phyloP scores from a whole-genome alignment of 2,888 invertebrate genomes.

The Hypomecis punctinalis region DNA sequence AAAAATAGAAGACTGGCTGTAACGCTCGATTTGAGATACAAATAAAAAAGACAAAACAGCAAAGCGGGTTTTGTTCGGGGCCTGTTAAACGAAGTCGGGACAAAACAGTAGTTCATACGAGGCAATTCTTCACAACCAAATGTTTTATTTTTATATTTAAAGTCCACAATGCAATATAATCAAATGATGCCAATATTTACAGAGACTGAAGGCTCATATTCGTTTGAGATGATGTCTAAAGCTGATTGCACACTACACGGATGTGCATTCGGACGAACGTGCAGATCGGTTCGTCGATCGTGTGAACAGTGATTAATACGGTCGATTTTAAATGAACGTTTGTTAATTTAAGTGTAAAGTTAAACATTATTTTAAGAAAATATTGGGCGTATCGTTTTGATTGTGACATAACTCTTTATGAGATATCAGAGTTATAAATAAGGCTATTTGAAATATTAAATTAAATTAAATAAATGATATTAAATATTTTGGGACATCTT shows the following conservation, averaged over 20 bases:
- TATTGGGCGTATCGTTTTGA: too few species aligned
- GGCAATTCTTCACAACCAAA: constrained; percentile 24
- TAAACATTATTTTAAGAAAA: too few species aligned
- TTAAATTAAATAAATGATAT: too few species aligned
- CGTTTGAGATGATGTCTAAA: constrained; percentile 50
- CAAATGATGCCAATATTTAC: background rate
- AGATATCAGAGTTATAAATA: too few species aligned
- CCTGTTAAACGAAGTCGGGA: constrained; percentile 20
- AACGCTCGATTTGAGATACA: constrained; percentile 69
- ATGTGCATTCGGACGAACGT: constrained; percentile 28
- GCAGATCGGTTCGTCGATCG: constrained; percentile 39
- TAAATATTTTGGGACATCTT: too few species aligned
- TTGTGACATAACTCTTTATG: too few species aligned
- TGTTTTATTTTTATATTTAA: constrained; percentile 19
- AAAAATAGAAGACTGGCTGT: constrained; percentile 45
- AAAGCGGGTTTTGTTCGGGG: constrained; percentile 19
- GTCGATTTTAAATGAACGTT: constrained; percentile 40
- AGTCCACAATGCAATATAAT: background rate
- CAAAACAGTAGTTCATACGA: constrained; percentile 32
- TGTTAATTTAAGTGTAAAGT: constrained; percentile 28
- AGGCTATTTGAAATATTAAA: too few species aligned
- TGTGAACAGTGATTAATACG: constrained; percentile 51
- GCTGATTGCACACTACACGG: constrained; percentile 60
- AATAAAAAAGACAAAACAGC: constrained; percentile 41
- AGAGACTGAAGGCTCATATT: background rate